Base-by-base conservation (phyloP, 2,888 invertebrate genomes). In the Brenthis ino region DNA sequence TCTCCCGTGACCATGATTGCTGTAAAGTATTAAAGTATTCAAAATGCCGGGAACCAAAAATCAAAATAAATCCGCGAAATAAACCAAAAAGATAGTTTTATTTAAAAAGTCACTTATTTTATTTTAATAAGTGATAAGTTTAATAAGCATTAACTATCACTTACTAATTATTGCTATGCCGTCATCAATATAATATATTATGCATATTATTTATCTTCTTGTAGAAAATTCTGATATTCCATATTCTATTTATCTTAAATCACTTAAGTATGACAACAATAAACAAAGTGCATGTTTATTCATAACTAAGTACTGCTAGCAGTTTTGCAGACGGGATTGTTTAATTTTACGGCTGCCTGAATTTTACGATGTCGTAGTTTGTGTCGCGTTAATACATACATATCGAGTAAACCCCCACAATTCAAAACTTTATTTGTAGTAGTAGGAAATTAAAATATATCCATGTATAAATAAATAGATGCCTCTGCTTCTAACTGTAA, bases 361-460 rank as follows among this genome's bases (percentile, higher is more conserved):
- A 71, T 72, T 71, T 69, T 72, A 68, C 72, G 68, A 70, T 67
- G 73, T 68, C 65, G 68, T 71, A 74, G 73, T 70, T 70, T 63
- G 70, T 72, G 67, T 71, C 57, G 60, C 66, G 57, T 72, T 74
- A 70, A 70, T 67, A 69, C 60, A 63, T 64, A 65, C 60, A 65
- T 66, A 65, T 69, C 58, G 50, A 69, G 57, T 68, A 69, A 56
- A 48, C 51, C 53, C 24, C 65, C 57, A 60, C 65, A 64, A 64
- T 65, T 65, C 64, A 64, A 65, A 70, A 58, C 66, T 66, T 64
- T 69, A 66, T 67, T 67, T 67, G 58, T 58, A 54, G 37, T 72
- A 57, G 47, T 60, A 56, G 64, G 60, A 64, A 66, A 61, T 70
- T 65, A 47, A 65, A 68, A 57, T 58, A 48, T 48, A 43, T 43